These are phyloP conservation scores for Rana temporaria DNA, from an alignment of 2,113 vertebrate genomes.

Conservation along the genomic window DNA sequence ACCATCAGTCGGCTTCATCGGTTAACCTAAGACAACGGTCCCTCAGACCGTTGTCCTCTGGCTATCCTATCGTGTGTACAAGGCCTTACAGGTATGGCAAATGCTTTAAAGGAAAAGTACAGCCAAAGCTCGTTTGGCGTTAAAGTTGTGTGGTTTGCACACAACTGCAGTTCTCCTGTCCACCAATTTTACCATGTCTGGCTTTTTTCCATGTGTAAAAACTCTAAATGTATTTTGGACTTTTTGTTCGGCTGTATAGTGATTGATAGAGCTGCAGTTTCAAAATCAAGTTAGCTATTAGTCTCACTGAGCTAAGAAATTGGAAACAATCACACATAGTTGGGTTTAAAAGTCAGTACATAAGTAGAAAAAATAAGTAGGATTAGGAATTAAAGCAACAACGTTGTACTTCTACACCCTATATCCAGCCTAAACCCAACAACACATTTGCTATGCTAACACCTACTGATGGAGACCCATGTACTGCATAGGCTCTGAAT, in stretches of 20 bases:
- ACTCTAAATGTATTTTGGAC: background rate
- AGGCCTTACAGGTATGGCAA: too few species aligned
- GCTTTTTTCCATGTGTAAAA: background rate
- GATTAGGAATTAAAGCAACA: slow-evolving; percentile 23
- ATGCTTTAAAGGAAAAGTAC: too few species aligned
- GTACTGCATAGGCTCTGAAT: too few species aligned
- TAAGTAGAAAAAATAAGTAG: slow-evolving; percentile 29
- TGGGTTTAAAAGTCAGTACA: slow-evolving; percentile 8
- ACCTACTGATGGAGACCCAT: too few species aligned
- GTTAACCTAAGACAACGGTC: too few species aligned
- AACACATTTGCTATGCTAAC: too few species aligned
- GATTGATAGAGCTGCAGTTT: slow-evolving; percentile 38
- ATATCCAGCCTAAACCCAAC: background rate
- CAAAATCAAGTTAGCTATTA: slow-evolving; percentile 26
- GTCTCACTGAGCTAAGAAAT: slow-evolving; percentile 47
- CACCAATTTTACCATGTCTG: too few species aligned
- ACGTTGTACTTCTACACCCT: background rate
- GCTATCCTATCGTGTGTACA: too few species aligned
- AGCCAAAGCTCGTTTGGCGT: too few species aligned
- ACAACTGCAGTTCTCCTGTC: background rate
- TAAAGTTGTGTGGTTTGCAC: background rate
- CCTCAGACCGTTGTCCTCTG: too few species aligned
- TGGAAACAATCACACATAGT: slow-evolving; percentile 34
- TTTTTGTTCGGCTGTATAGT: slow-evolving; percentile 10
- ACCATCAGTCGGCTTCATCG: too few species aligned